These are phyloP conservation scores for Cyanocitta stelleri DNA, from an alignment of 2,113 vertebrate genomes.

Conservation along the genomic window DNA sequence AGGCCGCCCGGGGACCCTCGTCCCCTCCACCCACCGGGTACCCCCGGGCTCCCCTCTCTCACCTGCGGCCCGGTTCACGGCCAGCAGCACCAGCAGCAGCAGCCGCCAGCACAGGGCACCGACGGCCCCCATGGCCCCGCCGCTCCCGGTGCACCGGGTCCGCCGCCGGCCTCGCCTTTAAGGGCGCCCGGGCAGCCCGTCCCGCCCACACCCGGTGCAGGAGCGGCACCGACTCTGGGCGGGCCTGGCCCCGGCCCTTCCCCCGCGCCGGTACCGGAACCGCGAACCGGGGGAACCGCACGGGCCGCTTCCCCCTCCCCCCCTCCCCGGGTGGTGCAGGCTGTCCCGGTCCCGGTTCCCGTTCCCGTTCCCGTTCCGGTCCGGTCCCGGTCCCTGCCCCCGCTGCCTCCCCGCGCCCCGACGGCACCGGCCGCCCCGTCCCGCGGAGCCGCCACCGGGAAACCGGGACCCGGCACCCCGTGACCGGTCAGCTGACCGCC, in stretches of 20 bases:
- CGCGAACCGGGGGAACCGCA: no score
- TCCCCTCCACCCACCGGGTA: no score
- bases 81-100: neutral
- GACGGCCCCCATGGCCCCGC: neutral
- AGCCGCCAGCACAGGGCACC: neutral
- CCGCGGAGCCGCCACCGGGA: neutral
- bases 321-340: no score
- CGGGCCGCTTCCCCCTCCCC: no score
- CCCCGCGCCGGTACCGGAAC: neutral
- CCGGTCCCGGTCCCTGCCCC: no score
- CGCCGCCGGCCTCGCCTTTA: neutral
- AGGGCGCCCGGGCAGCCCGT: neutral
- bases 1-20: rapidly evolving
- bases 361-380: no score
- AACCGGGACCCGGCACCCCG: neutral
- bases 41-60: neutral
- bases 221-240: neutral
- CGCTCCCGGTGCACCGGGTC: neutral
- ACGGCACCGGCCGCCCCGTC: no score
- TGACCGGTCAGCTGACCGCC: neutral
- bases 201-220: neutral
- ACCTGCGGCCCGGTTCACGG: neutral
- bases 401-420: neutral
- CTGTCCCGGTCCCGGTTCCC: neutral
- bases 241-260: neutral